Base-by-base conservation (phyloP, 2,797 vertebrate species). In the Tokudaia muenninki region DNA sequence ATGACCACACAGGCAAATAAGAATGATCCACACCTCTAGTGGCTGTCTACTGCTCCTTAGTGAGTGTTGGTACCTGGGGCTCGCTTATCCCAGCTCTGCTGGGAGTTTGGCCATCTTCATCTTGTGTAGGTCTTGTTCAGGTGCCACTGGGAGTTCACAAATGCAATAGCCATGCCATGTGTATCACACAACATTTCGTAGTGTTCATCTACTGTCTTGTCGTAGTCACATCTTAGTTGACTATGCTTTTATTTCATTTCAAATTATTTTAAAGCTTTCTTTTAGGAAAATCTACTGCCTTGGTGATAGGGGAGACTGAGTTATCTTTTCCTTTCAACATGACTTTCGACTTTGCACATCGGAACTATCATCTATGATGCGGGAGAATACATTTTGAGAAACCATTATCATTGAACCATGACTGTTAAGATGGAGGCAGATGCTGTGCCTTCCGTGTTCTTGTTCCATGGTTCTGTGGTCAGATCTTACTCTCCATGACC, bases 291-390 rank as follows among this genome's bases (percentile, higher is more conserved):
- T 61, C 22, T 6, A 22, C 70, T 84, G n/a, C 63, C 57, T 31
- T 44, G n/a, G 4, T 83, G 3, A 0, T 21, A 2, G 6, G 31
- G 22, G 31, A 11, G 1, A 8, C 24, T 10, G 34, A 26, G 13
- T 67, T 55, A 37, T 52, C 50, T 47, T 37, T 55, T 16, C 65
- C 21, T 50, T 87, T 87, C 24, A 17, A 55, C 26, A 55, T 87
- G 84, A 11, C 16, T 70, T 72, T 72, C 37, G 31, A 17, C 34
- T 55, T 70, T 52, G n/a, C 65, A 37, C 1, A 2, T 6, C 2
- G 22, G 22, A 26, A 24, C 47, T 37, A 4, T 55, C 29, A 19
- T 44, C 65, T 26, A 16, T 72, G 47, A 11, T 14, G 7, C 1
- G 1, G 0, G 3, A 34, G 82, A 22, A 47, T 12, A 34, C 10